A percentile compares a stretch with the other conserved stretches of the same genome.
Conservation (phyloP, 2,888 invertebrate species). For the Zaprionus obscuricornis region DNA sequence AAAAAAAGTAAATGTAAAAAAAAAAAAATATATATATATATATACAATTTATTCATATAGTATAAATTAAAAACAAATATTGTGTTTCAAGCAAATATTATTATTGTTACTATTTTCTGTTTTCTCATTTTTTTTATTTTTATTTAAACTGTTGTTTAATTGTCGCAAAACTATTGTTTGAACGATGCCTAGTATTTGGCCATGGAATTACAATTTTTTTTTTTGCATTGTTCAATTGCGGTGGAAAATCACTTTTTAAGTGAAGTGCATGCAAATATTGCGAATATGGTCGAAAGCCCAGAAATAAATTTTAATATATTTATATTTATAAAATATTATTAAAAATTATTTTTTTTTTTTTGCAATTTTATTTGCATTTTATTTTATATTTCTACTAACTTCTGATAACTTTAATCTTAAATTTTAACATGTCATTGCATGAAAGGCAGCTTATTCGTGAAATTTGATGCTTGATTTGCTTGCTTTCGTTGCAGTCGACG, state of each 20-base stretch:
- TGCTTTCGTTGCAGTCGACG: no score
- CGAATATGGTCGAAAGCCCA: no score
- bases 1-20: conserved; percentile 1
- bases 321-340: no score
- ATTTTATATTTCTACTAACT: no score
- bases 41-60: not conserved
- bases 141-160: conserved; percentile 24
- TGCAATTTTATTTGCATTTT: no score
- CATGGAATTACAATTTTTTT: not conserved
- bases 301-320: no score
- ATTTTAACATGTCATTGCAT: no score
- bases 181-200: not conserved
- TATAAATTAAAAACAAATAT: conserved; percentile 47
- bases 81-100: conserved; percentile 59
- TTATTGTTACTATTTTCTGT: conserved; percentile 53
- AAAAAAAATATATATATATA: conserved; percentile 12
- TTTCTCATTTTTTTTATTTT: conserved; percentile 3
- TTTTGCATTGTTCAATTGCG: conserved; percentile 1
- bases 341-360: no score
- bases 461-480: no score
- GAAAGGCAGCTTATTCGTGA: no score
- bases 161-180: conserved; percentile 27
- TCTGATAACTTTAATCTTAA: no score
- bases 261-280: conserved; percentile 1
- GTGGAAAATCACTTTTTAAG: not conserved